Percentiles rank a stretch among this genome's conserved stretches.
Conservation (phyloP, 1,140 invertebrate species). For the Conus betulinus region DNA sequence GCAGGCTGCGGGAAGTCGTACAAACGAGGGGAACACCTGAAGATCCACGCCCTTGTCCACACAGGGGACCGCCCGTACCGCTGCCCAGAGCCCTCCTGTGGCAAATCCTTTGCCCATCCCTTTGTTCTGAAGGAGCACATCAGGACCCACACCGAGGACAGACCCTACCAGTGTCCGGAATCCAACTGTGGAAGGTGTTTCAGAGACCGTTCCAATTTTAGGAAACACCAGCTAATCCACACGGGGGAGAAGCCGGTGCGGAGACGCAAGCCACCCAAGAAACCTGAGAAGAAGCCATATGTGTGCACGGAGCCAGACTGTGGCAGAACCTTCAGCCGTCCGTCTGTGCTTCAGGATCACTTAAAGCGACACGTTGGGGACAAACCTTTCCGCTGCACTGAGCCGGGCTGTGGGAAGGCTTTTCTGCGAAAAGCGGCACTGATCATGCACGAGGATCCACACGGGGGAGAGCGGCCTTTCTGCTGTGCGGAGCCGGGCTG, state of each 20-base stretch:
- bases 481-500: not conserved
- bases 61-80: not conserved
- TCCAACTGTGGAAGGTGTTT: not conserved
- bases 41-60: not conserved
- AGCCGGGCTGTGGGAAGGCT: not conserved
- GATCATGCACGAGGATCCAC: not conserved
- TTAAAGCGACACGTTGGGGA: not conserved
- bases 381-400: not conserved
- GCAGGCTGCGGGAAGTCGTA: not conserved
- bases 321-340: not conserved
- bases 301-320: not conserved
- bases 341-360: not conserved
- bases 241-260: not conserved
- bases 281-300: not conserved
- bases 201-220: not conserved
- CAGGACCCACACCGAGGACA: not conserved
- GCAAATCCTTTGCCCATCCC: not conserved
- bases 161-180: not conserved
- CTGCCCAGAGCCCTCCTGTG: not conserved
- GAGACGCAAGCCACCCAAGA: not conserved
- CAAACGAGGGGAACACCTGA: not conserved
- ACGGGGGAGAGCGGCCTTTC: not conserved
- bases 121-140: not conserved
- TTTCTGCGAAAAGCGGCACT: not conserved
- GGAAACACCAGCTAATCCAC: not conserved